Percentiles rank a stretch among this genome's conserved stretches.
Evolutionary conservation across 2,888 invertebrate genomes (phyloP).

Genomic region (Adineta ricciae): DNA sequence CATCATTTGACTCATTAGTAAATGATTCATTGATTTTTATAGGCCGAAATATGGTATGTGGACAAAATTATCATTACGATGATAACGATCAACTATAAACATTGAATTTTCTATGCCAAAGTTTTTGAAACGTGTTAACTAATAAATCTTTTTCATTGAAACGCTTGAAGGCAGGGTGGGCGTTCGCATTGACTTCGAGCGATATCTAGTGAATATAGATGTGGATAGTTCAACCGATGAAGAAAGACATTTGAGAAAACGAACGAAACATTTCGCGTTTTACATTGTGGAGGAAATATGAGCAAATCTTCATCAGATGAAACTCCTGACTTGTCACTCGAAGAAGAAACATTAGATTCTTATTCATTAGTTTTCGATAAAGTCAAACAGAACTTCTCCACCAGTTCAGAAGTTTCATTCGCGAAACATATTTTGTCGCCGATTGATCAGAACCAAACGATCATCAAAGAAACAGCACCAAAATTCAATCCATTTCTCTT

Average conservation of each 20-base stretch:
- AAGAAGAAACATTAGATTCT: background rate
- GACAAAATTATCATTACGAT: background rate
- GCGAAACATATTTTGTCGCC: background rate
- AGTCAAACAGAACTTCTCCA: background rate
- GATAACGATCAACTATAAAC: background rate
- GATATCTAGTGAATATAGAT: background rate
- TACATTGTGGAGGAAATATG: background rate
- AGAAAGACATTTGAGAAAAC: background rate
- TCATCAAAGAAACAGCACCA: background rate
- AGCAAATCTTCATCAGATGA: background rate
- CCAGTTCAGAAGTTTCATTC: background rate
- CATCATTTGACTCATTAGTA: too few species aligned
- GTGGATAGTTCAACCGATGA: background rate
- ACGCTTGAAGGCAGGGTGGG: too few species aligned
- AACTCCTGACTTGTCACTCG: background rate
- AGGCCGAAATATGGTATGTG: background rate
- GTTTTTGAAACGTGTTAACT: too few species aligned
- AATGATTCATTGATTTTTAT: background rate
- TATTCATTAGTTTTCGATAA: slow-evolving; percentile 7
- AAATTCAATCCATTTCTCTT: background rate
- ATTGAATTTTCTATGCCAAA: too few species aligned
- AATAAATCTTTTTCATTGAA: too few species aligned
- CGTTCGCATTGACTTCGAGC: background rate
- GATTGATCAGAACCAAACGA: background rate
- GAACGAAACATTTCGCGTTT: background rate